Base-by-base conservation (phyloP, 2,797 vertebrate genomes). In the Coreius guichenoti region DNA sequence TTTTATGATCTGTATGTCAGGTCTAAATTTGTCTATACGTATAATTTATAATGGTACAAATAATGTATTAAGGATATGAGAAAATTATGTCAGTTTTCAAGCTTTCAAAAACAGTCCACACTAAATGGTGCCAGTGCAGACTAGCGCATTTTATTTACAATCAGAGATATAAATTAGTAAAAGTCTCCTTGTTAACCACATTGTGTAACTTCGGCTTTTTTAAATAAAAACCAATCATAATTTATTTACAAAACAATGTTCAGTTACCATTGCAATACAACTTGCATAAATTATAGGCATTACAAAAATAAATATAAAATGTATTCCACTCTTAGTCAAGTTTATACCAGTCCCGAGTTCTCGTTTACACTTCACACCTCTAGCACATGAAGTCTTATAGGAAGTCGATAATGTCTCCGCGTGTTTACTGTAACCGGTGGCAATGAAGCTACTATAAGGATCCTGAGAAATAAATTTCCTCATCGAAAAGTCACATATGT, bases 251-350 rank as follows among this genome's bases (percentile, higher is more conserved):
- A 97, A 98, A 95, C 93, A 96, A 96, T 93, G 95, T 96, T 94
- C 94, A 94, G 93, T 96, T 97, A 96, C 92, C 96, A 92, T 97
- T 99, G 98, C 98, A 99, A 99, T 99, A 99, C 96, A 99, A 99
- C 98, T 99, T 99, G 98, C 98, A 99, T 98, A 99, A 88, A 98
- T 98, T 98, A 97, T 96, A 97, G 97, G 97, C 97, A 90, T 97
- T 99, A 99, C 95, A 99, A 99, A 99, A 99, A 99, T 99, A 99
- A 99, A 99, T 99, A 99, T 98, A 97, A 99, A 99, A 99, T 98
- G 96, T 98, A 97, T 96, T 97, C 95, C 97, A 97, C 96, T 97
- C 97, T 95, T 95, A 97, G 96, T 96, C 94, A 94, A 95, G 95
- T 96, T 96, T 94, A 80, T 54, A 95, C 95, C 95, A 94, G 95